Percentiles rank a stretch among this genome's conserved stretches.
phyloP scores from a whole-genome alignment of 2,113 vertebrate genomes.

The Athene cunicularia region DNA sequence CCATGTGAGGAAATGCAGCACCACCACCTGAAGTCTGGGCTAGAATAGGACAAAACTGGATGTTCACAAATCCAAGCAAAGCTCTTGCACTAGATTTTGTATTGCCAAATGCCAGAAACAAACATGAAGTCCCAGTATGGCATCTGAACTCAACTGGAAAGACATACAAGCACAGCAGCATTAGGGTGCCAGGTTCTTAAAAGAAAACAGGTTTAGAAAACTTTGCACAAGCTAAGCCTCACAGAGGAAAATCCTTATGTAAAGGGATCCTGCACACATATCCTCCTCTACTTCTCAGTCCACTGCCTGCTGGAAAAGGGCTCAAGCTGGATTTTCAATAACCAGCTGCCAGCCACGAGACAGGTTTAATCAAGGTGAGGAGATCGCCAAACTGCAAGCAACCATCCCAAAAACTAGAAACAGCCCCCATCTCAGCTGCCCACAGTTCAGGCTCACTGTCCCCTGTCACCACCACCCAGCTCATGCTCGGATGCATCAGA shows the following conservation, averaged over 20 bases:
- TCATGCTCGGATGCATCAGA: too few relatives aligned
- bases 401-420: neutral
- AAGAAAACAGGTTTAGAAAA: neutral
- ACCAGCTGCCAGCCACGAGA: neutral
- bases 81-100: neutral
- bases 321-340: neutral
- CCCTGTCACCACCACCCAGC: accelerated
- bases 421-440: neutral
- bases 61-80: neutral
- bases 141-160: neutral
- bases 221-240: neutral
- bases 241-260: neutral
- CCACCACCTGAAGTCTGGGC: neutral
- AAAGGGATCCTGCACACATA: neutral
- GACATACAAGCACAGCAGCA: neutral
- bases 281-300: neutral
- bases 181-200: neutral
- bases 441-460: neutral
- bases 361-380: neutral
- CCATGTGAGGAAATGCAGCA: accelerated
- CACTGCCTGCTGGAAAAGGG: neutral
- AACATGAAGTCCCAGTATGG: neutral
- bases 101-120: neutral
- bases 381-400: neutral
- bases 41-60: neutral